Evolutionary conservation across 2,888 invertebrate genomes (phyloP), one percentile per base, ranked within the genome.

Genomic region (Orchesella flavescens): DNA sequence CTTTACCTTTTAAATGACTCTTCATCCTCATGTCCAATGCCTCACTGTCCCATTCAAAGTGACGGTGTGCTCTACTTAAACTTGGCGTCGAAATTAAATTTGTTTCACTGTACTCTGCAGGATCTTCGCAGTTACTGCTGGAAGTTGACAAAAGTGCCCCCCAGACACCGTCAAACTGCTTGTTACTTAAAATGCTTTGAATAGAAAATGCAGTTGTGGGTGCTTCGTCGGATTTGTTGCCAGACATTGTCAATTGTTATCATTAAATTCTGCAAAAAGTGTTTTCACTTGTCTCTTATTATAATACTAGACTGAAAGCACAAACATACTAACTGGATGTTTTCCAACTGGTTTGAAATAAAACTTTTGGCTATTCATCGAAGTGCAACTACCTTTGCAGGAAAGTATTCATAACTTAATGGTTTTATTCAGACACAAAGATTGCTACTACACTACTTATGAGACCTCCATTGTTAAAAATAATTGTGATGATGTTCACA

Each of bases 141-240:
- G 66, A 68, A 10, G 74, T 71, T 43, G 69, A 59, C 24, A 65
- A 68, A 13, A 55, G 55, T 13, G 80, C 81, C 77, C 19, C 87
- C 76, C 63, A 87, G 44, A 88, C 83, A 15, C 87, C 85, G 63
- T 87, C 88, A 73, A 84, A 84, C 72, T 83, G 85, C 66, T 88
- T 88, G 66, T 86, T 88, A 24, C 87, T 89, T 55, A 89, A 85
- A 84, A 89, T 89, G 85, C 89, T 89, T 69, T 89, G 88, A 71
- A 89, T 89, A 43, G 89, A 89, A 82, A 89, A 89, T 23, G 89
- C 88, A 3, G 89, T 88, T 0, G 86, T 82, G 0, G 87, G 76
- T 72, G 73, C 78, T 55, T 87, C 85, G 9, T 87, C 88, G 10
- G 85, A 46, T 68, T 86, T 86, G 49, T 53, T 79, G 9, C 55